Evolutionary conservation across 2,888 invertebrate genomes (phyloP).

Genomic region (Prosopocoilus inquinatus): DNA sequence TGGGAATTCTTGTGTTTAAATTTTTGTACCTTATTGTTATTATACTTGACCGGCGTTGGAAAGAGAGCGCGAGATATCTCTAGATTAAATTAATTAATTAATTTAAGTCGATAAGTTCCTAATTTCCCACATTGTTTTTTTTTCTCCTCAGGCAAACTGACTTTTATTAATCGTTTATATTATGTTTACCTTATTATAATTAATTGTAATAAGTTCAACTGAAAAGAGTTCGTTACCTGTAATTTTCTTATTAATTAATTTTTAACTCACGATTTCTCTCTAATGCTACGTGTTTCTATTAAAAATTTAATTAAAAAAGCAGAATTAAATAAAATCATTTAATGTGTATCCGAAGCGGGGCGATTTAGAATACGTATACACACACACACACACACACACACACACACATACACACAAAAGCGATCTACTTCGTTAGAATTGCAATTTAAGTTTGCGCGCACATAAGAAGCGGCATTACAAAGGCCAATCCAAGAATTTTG

Average conservation of each 20-base stretch:
- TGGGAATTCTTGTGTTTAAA: slow-evolving; percentile 21
- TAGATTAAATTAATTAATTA: slow-evolving; percentile 26
- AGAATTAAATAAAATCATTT: no score
- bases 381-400: no score
- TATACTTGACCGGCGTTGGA: slow-evolving; percentile 11
- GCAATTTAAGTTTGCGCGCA: slow-evolving; percentile 17
- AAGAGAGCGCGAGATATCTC: slow-evolving; percentile 3
- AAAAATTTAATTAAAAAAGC: no score
- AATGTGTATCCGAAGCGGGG: not conserved
- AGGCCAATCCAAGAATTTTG: slow-evolving; percentile 39
- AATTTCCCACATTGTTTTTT: slow-evolving; percentile 36
- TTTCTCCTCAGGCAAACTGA: slow-evolving; percentile 10
- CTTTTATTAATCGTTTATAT: slow-evolving; percentile 17
- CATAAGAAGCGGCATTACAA: slow-evolving; percentile 33
- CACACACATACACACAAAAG: not conserved
- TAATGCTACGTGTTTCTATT: no score
- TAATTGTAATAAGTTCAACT: slow-evolving; percentile 16
- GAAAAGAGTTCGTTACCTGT: slow-evolving; percentile 14
- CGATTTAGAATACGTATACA: no score
- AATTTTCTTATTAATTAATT: not conserved
- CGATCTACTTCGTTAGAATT: slow-evolving; percentile 2
- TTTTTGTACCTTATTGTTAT: slow-evolving; percentile 24
- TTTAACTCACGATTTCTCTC: no score
- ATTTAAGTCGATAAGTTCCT: slow-evolving; percentile 32
- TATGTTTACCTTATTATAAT: slow-evolving; percentile 18